These are phyloP conservation scores for Malurus splendens DNA, from an alignment of 2,797 vertebrate genomes.

Conservation along the genomic window DNA sequence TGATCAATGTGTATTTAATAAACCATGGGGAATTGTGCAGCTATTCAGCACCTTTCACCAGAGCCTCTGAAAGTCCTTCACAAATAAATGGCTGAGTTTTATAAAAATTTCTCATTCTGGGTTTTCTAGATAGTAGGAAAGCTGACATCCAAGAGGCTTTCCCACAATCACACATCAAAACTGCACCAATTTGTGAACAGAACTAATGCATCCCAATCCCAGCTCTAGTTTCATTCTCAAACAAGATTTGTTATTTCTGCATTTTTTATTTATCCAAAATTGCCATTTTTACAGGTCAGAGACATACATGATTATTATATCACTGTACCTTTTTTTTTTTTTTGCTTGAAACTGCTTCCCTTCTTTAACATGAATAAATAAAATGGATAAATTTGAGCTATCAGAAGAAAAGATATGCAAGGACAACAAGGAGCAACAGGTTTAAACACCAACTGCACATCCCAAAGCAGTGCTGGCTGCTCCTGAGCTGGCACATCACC, in stretches of 20 bases:
- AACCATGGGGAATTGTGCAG: neutral
- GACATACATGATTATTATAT: neutral
- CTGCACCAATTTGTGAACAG: neutral
- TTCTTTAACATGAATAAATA: neutral
- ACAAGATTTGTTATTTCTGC: neutral
- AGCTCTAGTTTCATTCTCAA: neutral
- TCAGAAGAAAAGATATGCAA: neutral
- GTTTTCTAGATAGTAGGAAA: neutral
- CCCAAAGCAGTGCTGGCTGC: neutral
- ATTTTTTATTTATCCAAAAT: neutral
- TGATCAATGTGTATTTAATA: neutral
- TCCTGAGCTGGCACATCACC: neutral
- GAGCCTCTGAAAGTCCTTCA: neutral
- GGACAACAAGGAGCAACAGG: accelerated
- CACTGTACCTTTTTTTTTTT: too few species aligned
- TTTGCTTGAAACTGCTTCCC: neutral
- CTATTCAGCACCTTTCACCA: neutral
- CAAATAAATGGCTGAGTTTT: neutral
- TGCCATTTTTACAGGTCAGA: neutral
- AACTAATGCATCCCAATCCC: neutral
- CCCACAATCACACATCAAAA: neutral
- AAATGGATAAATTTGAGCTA: neutral
- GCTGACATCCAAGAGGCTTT: neutral
- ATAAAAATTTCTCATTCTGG: neutral
- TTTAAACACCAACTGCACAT: neutral